Conservation (phyloP, 2,797 vertebrate genomes). For the Lophius americanus region DNA sequence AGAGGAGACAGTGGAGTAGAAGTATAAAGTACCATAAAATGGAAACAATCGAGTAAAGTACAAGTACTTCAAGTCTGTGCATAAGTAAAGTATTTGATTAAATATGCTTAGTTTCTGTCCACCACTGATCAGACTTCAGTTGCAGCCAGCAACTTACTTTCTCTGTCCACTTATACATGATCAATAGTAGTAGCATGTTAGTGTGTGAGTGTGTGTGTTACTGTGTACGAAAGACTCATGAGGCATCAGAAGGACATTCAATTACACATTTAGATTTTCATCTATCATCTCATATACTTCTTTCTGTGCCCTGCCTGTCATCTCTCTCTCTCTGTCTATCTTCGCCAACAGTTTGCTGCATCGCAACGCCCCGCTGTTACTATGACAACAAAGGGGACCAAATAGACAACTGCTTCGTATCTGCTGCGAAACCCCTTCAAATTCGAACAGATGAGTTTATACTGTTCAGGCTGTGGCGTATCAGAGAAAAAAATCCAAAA, state of each 20-base stretch:
- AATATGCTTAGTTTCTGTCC: too few species aligned
- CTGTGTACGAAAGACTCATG: neutral
- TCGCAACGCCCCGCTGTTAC: constrained; percentile 55
- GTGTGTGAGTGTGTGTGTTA: too few species aligned
- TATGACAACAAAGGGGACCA: constrained; percentile 53
- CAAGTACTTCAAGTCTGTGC: too few species aligned
- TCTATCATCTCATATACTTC: neutral
- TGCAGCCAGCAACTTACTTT: too few species aligned
- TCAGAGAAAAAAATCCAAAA: neutral
- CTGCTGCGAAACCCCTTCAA: constrained; percentile 10
- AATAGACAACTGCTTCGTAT: constrained; percentile 23
- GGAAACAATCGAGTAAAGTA: too few species aligned
- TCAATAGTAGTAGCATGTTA: too few species aligned
- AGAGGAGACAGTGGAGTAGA: too few species aligned
- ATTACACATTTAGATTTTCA: constrained; percentile 1
- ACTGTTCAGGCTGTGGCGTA: constrained; percentile 1
- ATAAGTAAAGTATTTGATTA: too few species aligned
- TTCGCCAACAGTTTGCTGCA: constrained; percentile 61
- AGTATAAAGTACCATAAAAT: too few species aligned
- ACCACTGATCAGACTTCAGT: too few species aligned
- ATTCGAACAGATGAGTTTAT: constrained; percentile 36
- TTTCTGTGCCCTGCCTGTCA: neutral
- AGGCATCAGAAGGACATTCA: neutral
- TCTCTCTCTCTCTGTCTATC: constrained; percentile 21
- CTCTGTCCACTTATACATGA: too few species aligned